These are phyloP conservation scores for Papilio helenus DNA, from an alignment of 1,140 invertebrate species.

Conservation along the genomic window DNA sequence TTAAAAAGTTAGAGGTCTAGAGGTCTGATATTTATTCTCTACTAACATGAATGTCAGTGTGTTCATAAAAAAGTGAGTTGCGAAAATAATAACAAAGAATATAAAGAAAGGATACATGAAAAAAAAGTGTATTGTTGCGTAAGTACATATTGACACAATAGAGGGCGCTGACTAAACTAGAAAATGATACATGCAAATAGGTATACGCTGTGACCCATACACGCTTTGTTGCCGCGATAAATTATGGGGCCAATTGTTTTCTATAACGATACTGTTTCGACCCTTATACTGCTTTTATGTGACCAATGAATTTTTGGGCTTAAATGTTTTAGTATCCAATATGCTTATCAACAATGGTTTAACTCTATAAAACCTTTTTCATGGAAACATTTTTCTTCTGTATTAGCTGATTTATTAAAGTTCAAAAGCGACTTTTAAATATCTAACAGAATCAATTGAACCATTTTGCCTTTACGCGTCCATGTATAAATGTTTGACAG, in stretches of 20 bases:
- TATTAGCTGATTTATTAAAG: background rate
- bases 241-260: conserved; percentile 55
- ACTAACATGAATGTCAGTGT: background rate
- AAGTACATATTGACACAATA: conserved; percentile 36
- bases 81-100: conserved; percentile 28
- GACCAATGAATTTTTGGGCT: conserved; percentile 36
- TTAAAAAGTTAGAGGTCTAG: too few relatives aligned
- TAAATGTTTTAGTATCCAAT: conserved; percentile 20
- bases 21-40: background rate
- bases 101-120: conserved; percentile 10
- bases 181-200: conserved; percentile 56
- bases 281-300: conserved; percentile 43
- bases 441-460: too few relatives aligned
- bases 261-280: conserved; percentile 42
- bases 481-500: too few relatives aligned
- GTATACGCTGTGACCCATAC: conserved; percentile 44
- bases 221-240: conserved; percentile 49
- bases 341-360: conserved; percentile 1
- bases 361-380: background rate
- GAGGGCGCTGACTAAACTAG: conserved; percentile 37
- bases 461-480: too few relatives aligned
- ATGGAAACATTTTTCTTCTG: background rate
- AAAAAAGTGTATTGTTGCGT: conserved; percentile 26
- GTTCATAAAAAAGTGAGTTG: background rate
- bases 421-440: background rate